Percentiles rank a stretch among this genome's conserved stretches.
Evolutionary conservation across 2,797 vertebrate species (phyloP).

Genomic region (Sebastes iracundus): DNA sequence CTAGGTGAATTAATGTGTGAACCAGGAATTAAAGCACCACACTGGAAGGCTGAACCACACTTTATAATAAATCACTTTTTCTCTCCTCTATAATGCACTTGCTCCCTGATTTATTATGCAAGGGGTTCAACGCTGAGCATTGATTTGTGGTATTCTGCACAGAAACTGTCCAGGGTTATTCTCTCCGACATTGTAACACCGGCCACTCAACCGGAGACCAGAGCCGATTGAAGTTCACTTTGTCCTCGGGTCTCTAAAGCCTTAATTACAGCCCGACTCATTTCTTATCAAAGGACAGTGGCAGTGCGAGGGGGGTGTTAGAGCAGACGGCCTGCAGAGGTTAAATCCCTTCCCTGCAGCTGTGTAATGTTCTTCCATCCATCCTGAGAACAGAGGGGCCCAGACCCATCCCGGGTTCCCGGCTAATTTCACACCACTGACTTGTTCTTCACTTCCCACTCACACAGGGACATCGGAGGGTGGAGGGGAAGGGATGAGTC

Average conservation of each 20-base stretch:
- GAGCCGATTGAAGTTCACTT: slow-evolving; percentile 41
- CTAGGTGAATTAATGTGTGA: not conserved
- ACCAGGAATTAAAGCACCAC: not conserved
- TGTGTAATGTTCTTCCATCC: slow-evolving; percentile 31
- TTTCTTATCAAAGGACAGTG: slow-evolving; percentile 42
- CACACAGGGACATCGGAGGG: not conserved
- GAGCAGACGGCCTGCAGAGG: slow-evolving; percentile 43
- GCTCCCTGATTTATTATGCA: slow-evolving; percentile 3
- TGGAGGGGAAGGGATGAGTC: not conserved
- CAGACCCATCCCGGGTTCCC: not conserved
- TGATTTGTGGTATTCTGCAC: slow-evolving; percentile 20
- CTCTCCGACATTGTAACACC: not conserved
- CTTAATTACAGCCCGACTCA: slow-evolving; percentile 46
- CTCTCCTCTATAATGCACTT: not conserved
- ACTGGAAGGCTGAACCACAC: not conserved
- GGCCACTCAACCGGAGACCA: slow-evolving; percentile 22
- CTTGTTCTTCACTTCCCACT: slow-evolving; percentile 1
- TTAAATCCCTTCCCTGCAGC: slow-evolving; percentile 26
- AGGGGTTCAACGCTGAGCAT: slow-evolving; percentile 7
- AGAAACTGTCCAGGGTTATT: slow-evolving; percentile 1
- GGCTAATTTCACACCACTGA: slow-evolving; percentile 10
- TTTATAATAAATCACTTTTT: not conserved
- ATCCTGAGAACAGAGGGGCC: slow-evolving; percentile 16
- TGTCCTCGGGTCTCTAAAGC: slow-evolving; percentile 23
- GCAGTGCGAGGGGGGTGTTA: slow-evolving; percentile 1